Conservation (phyloP, 1,140 invertebrate genomes). For the Camponotus floridanus region DNA sequence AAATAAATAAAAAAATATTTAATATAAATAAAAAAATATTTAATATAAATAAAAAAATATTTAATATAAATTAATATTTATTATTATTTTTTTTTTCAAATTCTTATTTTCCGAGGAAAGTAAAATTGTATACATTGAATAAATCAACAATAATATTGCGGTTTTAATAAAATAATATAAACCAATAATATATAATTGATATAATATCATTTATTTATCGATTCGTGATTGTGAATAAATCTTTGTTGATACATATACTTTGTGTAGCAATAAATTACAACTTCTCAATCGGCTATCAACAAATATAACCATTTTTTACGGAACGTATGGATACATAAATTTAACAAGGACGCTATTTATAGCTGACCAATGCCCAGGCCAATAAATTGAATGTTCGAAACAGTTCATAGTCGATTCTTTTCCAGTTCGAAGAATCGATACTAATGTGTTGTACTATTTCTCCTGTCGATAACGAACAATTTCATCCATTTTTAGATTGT, state of each 20-base stretch:
- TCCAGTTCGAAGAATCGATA: constrained; percentile 16
- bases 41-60: too few species aligned
- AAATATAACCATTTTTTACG: constrained; percentile 23
- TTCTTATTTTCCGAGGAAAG: too few species aligned
- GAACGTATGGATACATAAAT: constrained; percentile 29
- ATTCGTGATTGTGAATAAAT: background rate
- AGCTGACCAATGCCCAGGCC: constrained; percentile 47
- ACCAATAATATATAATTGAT: background rate
- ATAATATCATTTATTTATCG: background rate
- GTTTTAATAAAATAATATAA: too few species aligned
- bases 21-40: too few species aligned
- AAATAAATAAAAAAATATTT: too few species aligned
- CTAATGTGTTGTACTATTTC: constrained; percentile 38
- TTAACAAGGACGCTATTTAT: constrained; percentile 45
- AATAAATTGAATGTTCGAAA: constrained; percentile 52
- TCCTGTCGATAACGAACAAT: constrained; percentile 35
- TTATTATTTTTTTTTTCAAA: too few species aligned
- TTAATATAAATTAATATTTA: too few species aligned
- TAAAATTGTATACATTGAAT: too few species aligned
- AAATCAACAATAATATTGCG: too few species aligned
- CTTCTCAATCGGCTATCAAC: constrained; percentile 17
- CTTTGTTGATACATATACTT: background rate
- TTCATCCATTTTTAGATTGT: constrained; percentile 15
- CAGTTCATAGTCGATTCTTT: constrained; percentile 30
- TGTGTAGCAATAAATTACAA: constrained; percentile 12